Percentiles rank a stretch among this genome's conserved stretches.
Evolutionary conservation across 2,113 vertebrate genomes (phyloP).

Genomic region (Aplodontia rufa): DNA sequence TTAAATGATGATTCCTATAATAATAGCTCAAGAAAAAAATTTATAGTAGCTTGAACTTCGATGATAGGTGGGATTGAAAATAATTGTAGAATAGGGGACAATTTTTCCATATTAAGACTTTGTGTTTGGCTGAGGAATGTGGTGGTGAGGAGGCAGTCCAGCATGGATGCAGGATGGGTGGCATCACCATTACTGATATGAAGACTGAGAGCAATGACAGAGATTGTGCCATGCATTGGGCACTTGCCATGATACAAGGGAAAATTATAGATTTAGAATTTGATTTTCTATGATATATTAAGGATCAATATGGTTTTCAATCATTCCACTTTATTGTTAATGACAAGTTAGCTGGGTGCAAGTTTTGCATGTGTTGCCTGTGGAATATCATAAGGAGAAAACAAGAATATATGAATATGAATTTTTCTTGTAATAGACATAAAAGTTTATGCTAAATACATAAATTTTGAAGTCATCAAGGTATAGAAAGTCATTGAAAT

Average conservation of each 20-base stretch:
- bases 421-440: neutral
- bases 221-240: too few species aligned
- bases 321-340: neutral
- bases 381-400: neutral
- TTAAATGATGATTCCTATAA: neutral
- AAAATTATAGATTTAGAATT: neutral
- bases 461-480: neutral
- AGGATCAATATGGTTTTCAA: neutral
- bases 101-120: neutral
- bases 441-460: neutral
- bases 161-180: neutral
- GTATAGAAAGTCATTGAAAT: neutral
- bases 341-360: neutral
- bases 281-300: neutral
- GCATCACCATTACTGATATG: neutral
- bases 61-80: neutral
- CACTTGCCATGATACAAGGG: too few species aligned
- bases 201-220: neutral
- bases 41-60: neutral
- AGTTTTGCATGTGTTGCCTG: neutral
- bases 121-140: neutral
- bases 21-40: neutral
- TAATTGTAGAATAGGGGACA: neutral
- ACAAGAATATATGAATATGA: neutral
- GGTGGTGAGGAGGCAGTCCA: neutral